Conservation (phyloP, 2,888 invertebrate genomes). For the Epistrophe eligans region DNA sequence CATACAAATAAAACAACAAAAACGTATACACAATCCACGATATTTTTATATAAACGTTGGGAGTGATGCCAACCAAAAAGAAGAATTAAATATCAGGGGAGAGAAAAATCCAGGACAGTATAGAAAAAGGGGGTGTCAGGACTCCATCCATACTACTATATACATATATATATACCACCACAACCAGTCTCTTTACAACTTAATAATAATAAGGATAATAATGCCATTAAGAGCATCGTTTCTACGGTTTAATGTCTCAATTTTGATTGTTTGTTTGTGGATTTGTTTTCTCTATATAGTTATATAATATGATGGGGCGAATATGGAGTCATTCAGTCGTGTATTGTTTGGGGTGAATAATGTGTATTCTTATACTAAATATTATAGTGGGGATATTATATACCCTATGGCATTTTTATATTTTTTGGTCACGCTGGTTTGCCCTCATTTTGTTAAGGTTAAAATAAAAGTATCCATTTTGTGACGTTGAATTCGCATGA, state of each 20-base stretch:
- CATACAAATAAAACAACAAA: conserved; percentile 31
- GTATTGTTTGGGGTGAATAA: conserved; percentile 28
- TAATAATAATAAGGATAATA: conserved; percentile 74
- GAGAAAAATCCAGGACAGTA: background rate
- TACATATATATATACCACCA: background rate
- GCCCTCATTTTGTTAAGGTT: conserved; percentile 12
- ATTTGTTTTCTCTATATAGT: conserved; percentile 63
- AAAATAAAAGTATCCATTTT: background rate
- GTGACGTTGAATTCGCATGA: background rate
- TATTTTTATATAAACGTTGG: conserved; percentile 48
- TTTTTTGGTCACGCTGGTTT: background rate
- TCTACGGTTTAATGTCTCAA: conserved; percentile 77
- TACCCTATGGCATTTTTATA: background rate
- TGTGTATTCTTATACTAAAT: background rate
- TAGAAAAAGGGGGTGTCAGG: conserved; percentile 54
- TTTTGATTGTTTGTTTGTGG: conserved; percentile 77
- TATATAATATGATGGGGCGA: conserved; percentile 23
- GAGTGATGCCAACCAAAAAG: conserved; percentile 73
- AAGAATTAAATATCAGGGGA: conserved; percentile 33
- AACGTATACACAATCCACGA: conserved; percentile 38
- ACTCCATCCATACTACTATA: conserved; percentile 15
- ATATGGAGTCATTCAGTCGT: conserved; percentile 71
- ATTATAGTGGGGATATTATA: background rate
- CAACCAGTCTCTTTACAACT: conserved; percentile 60
- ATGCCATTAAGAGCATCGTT: conserved; percentile 76